A percentile compares a stretch with the other conserved stretches of the same genome.
These are phyloP conservation scores for Eunapius fragilis DNA, from an alignment of 37 sponge, comb jelly and placozoan genomes.

Conservation along the genomic window DNA sequence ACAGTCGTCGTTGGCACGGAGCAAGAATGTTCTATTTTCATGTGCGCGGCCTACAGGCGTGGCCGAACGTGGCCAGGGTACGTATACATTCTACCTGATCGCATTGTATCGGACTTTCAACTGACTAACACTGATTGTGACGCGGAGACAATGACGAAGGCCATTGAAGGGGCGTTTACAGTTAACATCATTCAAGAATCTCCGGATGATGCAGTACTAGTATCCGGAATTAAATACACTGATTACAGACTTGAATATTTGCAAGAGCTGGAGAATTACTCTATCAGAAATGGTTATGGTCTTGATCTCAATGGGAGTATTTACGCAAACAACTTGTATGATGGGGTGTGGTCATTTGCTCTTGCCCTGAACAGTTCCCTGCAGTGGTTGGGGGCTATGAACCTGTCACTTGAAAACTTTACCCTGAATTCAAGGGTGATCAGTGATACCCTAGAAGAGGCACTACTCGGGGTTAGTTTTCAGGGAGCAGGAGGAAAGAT, in stretches of 20 bases:
- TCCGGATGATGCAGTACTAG: neutral
- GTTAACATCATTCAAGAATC: neutral
- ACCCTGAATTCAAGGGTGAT: neutral
- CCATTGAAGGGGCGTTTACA: constrained; percentile 22
- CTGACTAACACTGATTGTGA: neutral
- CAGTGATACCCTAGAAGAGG: constrained; percentile 7
- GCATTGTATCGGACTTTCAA: neutral
- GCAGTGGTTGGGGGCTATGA: neutral
- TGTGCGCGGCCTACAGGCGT: constrained; percentile 32
- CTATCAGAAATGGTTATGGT: neutral
- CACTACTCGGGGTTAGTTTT: constrained; percentile 3
- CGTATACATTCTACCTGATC: constrained; percentile 37
- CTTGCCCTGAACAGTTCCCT: constrained; percentile 49
- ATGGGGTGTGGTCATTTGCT: constrained; percentile 51
- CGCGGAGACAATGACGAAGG: constrained; percentile 11
- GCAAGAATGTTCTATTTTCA: constrained; percentile 5
- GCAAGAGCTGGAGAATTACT: neutral
- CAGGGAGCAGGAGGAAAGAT: constrained; percentile 33
- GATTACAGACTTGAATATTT: constrained; percentile 30
- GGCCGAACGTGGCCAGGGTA: constrained; percentile 26
- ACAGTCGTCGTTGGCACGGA: constrained; percentile 1
- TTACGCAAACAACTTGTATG: constrained; percentile 35
- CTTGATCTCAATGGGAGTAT: neutral
- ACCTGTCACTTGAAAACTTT: constrained; percentile 3
- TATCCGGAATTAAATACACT: constrained; percentile 14